Conservation (phyloP, 2,888 invertebrate species). For the Fragum fragum region DNA sequence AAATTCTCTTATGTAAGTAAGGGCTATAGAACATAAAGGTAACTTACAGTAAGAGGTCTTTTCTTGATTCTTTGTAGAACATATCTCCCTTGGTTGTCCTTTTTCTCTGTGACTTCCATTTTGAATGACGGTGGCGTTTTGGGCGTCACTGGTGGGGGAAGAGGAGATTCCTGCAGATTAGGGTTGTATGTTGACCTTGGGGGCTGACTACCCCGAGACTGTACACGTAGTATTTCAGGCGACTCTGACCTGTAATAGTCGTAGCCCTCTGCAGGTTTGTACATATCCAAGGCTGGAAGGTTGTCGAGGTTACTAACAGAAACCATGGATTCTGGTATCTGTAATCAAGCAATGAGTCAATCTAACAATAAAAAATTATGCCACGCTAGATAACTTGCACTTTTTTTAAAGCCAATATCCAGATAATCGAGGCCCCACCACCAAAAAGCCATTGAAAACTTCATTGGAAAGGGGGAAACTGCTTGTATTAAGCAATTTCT, state of each 20-base stretch:
- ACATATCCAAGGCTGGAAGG: constrained; percentile 73
- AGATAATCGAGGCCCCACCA: too few species aligned
- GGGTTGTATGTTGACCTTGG: not conserved
- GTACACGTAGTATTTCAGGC: constrained; percentile 60
- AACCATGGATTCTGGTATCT: constrained; percentile 80
- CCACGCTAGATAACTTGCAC: too few species aligned
- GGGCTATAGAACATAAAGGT: too few species aligned
- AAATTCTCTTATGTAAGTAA: too few species aligned
- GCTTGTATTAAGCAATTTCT: too few species aligned
- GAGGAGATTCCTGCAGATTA: constrained; percentile 41
- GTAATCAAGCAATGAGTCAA: constrained; percentile 38
- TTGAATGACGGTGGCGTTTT: constrained; percentile 44
- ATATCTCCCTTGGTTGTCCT: constrained; percentile 59
- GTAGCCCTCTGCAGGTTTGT: constrained; percentile 65
- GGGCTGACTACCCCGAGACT: constrained; percentile 33
- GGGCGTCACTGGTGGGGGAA: constrained; percentile 52
- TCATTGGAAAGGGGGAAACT: too few species aligned
- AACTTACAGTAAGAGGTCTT: constrained; percentile 71
- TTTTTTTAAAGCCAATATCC: too few species aligned
- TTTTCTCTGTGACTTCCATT: not conserved
- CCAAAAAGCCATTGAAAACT: too few species aligned
- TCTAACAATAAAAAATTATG: too few species aligned
- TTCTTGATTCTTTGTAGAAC: constrained; percentile 69
- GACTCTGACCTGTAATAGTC: constrained; percentile 69
- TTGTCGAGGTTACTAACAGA: constrained; percentile 76